These are phyloP conservation scores for Syrphus vitripennis DNA, from an alignment of 2,888 invertebrate species.

Conservation along the genomic window DNA sequence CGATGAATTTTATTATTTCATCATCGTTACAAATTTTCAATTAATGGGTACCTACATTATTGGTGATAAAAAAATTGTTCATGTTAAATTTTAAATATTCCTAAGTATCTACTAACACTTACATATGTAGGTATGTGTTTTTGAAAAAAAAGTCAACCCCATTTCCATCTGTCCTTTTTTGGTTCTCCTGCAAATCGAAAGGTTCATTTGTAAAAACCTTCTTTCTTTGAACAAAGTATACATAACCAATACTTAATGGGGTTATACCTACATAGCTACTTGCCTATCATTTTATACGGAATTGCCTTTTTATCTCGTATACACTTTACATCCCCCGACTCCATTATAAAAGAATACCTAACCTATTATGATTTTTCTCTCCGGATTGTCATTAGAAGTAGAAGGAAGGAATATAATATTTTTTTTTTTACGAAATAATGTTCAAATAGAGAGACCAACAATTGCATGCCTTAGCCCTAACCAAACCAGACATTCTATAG, in stretches of 20 bases:
- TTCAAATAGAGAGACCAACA: neutral
- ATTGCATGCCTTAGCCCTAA: neutral
- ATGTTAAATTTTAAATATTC: no score
- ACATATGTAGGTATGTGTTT: no score
- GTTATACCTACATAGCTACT: neutral
- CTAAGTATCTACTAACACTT: no score
- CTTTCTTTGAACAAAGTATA: neutral
- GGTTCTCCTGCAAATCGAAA: neutral
- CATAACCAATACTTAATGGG: neutral
- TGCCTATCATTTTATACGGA: neutral
- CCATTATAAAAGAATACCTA: neutral
- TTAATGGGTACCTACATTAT: no score
- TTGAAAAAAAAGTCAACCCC: neutral
- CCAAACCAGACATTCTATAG: neutral
- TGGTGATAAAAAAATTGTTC: no score
- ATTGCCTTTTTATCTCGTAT: neutral
- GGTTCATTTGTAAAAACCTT: neutral
- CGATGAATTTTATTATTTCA: no score
- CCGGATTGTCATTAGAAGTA: neutral
- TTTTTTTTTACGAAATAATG: no score
- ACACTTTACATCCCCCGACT: conserved; percentile 4
- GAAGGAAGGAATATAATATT: neutral
- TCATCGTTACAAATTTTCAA: no score
- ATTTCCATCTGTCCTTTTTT: neutral
- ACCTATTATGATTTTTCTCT: neutral